Evolutionary conservation across 2,113 vertebrate genomes (phyloP).

Genomic region (human (Homo sapiens)): GRCh38 chr14:71421001-71421500

Average conservation of each 20-base stretch:
- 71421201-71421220: neutral
- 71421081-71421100: conserved; percentile 9
- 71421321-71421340: no score
- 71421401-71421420: no score
- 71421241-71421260: neutral
- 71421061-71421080: neutral
- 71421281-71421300: neutral
- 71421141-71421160: neutral
- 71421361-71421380: no score
- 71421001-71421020: neutral
- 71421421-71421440: no score
- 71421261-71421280: neutral
- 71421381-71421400: no score
- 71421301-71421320: neutral
- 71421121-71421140: neutral
- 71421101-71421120: neutral
- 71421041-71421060: neutral
- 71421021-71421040: neutral
- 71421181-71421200: neutral
- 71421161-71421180: neutral
- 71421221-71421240: conserved; percentile 3
- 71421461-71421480: no score
- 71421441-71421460: no score
- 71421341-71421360: no score
- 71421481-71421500: no score